Conservation (phyloP, 1,140 invertebrate genomes). For the Ephestia elutella region DNA sequence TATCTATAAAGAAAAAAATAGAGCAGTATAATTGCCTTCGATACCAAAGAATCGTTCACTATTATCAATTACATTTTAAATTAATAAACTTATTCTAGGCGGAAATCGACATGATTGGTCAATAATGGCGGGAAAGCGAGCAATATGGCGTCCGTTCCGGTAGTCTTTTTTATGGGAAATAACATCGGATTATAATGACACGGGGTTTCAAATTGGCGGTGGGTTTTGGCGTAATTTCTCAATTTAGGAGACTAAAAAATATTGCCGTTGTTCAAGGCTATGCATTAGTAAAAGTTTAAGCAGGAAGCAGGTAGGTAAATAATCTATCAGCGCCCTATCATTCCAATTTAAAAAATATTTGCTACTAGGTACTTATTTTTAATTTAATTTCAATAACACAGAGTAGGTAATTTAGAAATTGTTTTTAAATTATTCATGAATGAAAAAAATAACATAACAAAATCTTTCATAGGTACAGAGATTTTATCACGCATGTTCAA, state of each 20-base stretch:
- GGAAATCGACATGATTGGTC: slow-evolving; percentile 55
- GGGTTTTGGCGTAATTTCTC: background rate
- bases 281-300: too few species aligned
- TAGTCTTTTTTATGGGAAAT: slow-evolving; percentile 31
- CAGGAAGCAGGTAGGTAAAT: too few species aligned
- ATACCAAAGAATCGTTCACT: background rate
- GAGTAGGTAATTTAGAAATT: too few species aligned
- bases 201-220: background rate
- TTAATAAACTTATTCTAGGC: slow-evolving; percentile 20
- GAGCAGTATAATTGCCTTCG: background rate
- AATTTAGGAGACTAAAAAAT: background rate
- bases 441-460: too few species aligned
- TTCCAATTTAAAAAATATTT: too few species aligned
- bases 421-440: too few species aligned
- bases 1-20: background rate
- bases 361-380: too few species aligned
- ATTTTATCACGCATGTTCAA: too few species aligned
- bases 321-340: too few species aligned
- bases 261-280: too few species aligned
- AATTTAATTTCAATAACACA: too few species aligned
- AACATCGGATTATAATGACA: slow-evolving; percentile 34
- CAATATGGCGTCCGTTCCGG: slow-evolving; percentile 63
- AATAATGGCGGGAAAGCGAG: slow-evolving; percentile 46
- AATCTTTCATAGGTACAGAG: too few species aligned
- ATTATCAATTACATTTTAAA: background rate